phyloP scores from a whole-genome alignment of 2,113 vertebrate species.

The Callionymus lyra region DNA sequence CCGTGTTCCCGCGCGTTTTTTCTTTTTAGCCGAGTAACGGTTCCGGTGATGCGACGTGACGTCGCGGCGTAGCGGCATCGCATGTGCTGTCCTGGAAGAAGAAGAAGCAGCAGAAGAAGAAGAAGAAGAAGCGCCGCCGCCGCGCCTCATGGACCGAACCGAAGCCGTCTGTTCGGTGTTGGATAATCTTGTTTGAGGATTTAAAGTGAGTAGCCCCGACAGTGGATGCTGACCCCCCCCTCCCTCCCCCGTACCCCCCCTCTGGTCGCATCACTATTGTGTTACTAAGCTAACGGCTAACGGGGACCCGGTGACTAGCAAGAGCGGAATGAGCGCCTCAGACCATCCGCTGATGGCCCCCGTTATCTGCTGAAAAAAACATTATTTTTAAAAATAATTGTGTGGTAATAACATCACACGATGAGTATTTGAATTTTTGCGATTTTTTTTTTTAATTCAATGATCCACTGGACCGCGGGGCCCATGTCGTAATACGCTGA shows the following conservation, averaged over 20 bases:
- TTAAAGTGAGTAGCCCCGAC: too few species aligned
- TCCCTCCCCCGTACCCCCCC: slow-evolving; percentile 10
- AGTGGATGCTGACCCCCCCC: too few species aligned
- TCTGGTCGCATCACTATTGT: slow-evolving; percentile 15
- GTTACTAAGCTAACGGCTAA: slow-evolving; percentile 44
- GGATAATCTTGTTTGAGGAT: too few species aligned
- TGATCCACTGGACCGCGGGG: slow-evolving; percentile 30
- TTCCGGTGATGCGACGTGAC: slow-evolving; percentile 22
- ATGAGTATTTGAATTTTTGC: too few species aligned
- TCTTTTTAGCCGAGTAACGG: slow-evolving; percentile 46
- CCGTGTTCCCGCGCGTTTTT: slow-evolving; percentile 20
- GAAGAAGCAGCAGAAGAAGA: too few species aligned
- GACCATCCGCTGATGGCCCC: too few species aligned
- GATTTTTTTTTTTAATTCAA: too few species aligned
- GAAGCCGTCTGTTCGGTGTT: background rate
- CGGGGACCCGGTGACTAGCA: too few species aligned
- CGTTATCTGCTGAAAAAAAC: too few species aligned
- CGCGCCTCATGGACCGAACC: slow-evolving; percentile 1
- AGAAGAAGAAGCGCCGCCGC: too few species aligned
- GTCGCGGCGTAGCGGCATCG: slow-evolving; percentile 15
- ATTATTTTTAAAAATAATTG: too few species aligned
- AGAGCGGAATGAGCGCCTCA: slow-evolving; percentile 3
- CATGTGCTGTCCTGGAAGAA: slow-evolving; percentile 17
- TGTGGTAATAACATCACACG: too few species aligned
- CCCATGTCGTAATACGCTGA: slow-evolving; percentile 50